Base-by-base conservation (phyloP, 2,888 invertebrate genomes). In the Ectemnius continuus region DNA sequence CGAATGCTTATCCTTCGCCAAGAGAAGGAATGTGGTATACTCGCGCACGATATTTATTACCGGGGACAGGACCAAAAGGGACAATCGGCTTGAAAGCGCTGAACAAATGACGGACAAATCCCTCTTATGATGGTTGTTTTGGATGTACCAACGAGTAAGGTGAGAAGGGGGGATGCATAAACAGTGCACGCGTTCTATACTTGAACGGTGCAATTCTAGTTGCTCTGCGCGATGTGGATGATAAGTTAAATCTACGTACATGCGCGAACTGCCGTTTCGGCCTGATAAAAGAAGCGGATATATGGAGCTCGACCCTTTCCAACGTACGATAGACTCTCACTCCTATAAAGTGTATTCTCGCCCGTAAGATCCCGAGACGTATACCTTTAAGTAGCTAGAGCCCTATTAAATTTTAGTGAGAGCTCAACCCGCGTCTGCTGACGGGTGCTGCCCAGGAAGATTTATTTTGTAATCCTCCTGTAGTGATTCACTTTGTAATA, bases 21-120 rank as follows among this genome's bases (percentile, higher is more conserved):
- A 23, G 23, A 59, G 23, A 36, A 36, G 36, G 36, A 36, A 8
- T 36, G 60, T 11, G 36, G 36, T 36, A 36, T 11, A 36, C 36
- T 6, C 36, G 36, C 36, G 36, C 36, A 36, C 52, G 16, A 4
- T 52, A 52, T 60, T 70, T 70, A 2, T 67, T 73, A 64, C 59
- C 28, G 65, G 60, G 36, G 64, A 73, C 76, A 78, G 81, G 83
- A 79, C 83, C 76, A 83, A 81, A 74, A 73, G 64, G 76, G 72
- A 61, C 67, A 70, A 70, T 70, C 61, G 65, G 63, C 58, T 47
- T 62, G 4, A 52, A 59, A 72, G 13, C 61, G 64, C 11, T 4
- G 71, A 70, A 56, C 70, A 67, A 67, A 70, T 47, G 61, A 26
- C 70, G 80, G 75, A 73, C 76, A 73, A 80, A 74, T 66, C 75